Percentiles rank a stretch among this genome's conserved stretches.
Conservation (phyloP, 2,797 vertebrate species). For the Paramormyrops hopkinsi region DNA sequence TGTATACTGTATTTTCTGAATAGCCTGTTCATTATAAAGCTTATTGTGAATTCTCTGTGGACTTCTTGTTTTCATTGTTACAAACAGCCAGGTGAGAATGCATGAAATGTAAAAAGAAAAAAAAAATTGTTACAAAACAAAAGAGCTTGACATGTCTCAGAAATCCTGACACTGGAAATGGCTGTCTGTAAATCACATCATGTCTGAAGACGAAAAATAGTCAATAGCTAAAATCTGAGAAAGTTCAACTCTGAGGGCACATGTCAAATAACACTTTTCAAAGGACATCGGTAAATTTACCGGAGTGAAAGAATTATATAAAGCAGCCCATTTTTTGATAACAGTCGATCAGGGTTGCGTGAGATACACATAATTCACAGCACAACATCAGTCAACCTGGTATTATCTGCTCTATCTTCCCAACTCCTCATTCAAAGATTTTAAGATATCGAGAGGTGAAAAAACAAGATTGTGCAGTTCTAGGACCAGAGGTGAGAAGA, state of each 20-base stretch:
- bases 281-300: not conserved
- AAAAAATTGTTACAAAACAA: not conserved
- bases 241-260: not conserved
- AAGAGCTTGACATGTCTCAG: not conserved
- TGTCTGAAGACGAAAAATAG: not conserved
- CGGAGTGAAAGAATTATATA: not conserved
- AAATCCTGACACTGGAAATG: not conserved
- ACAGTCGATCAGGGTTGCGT: not conserved
- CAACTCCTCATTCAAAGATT: not conserved
- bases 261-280: not conserved
- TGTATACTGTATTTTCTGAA: not conserved
- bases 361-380: not conserved
- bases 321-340: not conserved
- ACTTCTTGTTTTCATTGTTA: not conserved
- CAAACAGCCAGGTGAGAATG: not conserved
- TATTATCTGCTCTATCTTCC: not conserved
- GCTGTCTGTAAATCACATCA: not conserved
- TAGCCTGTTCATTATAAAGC: not conserved
- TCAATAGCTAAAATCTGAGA: not conserved
- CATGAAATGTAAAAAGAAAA: not conserved
- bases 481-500: not conserved
- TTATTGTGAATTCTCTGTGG: not conserved
- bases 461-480: not conserved
- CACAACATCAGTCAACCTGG: not conserved
- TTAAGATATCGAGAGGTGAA: not conserved